Percentiles rank a stretch among this genome's conserved stretches.
Evolutionary conservation across 2,797 vertebrate species (phyloP).

Genomic region (Mallotus villosus): DNA sequence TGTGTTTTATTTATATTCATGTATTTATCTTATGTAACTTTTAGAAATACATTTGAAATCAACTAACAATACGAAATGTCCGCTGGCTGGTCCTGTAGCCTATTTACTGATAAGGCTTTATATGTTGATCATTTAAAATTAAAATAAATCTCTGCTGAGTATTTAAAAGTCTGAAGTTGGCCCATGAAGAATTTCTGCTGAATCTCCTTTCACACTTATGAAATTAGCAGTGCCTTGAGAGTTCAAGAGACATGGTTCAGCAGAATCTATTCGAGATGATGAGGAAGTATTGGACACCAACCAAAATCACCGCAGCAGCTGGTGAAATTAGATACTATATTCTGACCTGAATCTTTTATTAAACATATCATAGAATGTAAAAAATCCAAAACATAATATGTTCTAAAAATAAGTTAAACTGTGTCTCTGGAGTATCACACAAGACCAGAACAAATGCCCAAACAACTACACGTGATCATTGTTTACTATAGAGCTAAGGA

Average conservation of each 20-base stretch:
- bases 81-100: neutral
- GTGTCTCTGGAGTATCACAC: neutral
- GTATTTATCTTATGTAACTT: neutral
- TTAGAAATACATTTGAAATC: neutral
- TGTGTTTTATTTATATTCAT: too few relatives aligned
- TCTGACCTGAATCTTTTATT: neutral
- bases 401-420: neutral
- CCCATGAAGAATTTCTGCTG: slow-evolving; percentile 52
- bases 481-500: neutral
- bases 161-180: slow-evolving; percentile 33
- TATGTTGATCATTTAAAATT: neutral
- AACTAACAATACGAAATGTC: neutral
- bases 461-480: neutral
- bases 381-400: too few relatives aligned
- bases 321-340: slow-evolving; percentile 40
- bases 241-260: slow-evolving; percentile 48
- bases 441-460: neutral
- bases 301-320: slow-evolving; percentile 45
- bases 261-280: slow-evolving; percentile 41
- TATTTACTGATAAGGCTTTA: neutral
- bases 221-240: slow-evolving; percentile 52
- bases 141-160: slow-evolving; percentile 22
- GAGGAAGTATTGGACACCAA: slow-evolving; percentile 36
- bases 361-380: neutral
- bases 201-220: slow-evolving; percentile 57